Conservation (phyloP, 2,888 invertebrate genomes). For the Lordiphosa andalusiaca region DNA sequence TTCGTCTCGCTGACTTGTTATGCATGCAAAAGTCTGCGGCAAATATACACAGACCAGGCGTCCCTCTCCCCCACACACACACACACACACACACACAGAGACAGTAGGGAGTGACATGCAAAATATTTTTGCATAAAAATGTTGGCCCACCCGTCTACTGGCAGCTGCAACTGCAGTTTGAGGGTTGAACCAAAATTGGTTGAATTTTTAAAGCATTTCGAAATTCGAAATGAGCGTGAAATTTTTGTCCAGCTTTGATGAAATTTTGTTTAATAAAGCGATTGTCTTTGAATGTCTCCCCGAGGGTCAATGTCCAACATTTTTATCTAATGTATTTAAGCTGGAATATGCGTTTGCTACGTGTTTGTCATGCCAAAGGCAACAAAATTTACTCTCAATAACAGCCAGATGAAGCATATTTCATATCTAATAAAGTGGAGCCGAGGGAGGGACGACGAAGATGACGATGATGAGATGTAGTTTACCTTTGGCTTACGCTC, state of each 20-base stretch:
- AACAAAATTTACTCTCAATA: conserved; percentile 32
- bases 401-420: conserved; percentile 48
- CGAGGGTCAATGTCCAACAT: conserved; percentile 63
- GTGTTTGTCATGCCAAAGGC: conserved; percentile 57
- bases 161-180: conserved; percentile 36
- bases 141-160: conserved; percentile 51
- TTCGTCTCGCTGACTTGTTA: conserved; percentile 66
- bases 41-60: conserved; percentile 50
- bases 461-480: conserved; percentile 26
- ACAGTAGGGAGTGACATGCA: conserved; percentile 63
- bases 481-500: conserved; percentile 4
- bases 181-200: conserved; percentile 22
- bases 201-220: conserved; percentile 59
- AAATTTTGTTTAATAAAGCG: conserved; percentile 4
- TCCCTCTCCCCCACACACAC: conserved; percentile 9
- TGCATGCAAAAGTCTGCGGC: conserved; percentile 74
- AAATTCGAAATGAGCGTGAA: conserved; percentile 50
- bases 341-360: conserved; percentile 57
- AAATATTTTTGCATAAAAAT: conserved; percentile 73
- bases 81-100: conserved; percentile 25
- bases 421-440: conserved; percentile 63
- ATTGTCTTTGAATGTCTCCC: conserved; percentile 22
- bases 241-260: conserved; percentile 38
- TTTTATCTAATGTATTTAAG: conserved; percentile 66
- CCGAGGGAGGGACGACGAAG: background rate